phyloP scores from a whole-genome alignment of 2,888 invertebrate species.

The Mythimna albipuncta region DNA sequence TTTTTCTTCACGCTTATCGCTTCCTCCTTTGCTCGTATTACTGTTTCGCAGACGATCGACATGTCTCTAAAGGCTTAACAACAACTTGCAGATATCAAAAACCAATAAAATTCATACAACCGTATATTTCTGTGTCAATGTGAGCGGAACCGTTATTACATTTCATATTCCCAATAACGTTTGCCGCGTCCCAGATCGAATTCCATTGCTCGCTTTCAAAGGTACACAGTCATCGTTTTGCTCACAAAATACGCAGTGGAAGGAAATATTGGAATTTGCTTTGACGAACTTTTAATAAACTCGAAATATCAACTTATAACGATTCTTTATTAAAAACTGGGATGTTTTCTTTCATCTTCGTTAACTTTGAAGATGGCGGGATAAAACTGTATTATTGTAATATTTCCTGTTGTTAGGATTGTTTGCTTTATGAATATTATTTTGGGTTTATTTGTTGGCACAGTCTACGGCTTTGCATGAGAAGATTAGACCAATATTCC shows the following conservation, averaged over 20 bases:
- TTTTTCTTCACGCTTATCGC: too few species aligned
- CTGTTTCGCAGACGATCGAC: too few species aligned
- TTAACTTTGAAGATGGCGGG: conserved; percentile 36
- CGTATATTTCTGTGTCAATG: not conserved
- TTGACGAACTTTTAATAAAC: conserved; percentile 55
- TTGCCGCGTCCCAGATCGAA: conserved; percentile 18
- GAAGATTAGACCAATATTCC: not conserved
- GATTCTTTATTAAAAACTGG: conserved; percentile 39
- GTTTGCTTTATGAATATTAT: conserved; percentile 27
- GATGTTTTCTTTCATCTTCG: conserved; percentile 30
- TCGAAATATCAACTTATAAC: conserved; percentile 45
- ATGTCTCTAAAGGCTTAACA: too few species aligned
- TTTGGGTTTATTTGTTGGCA: conserved; percentile 11
- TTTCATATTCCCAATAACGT: conserved; percentile 12
- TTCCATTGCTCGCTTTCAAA: conserved; percentile 32
- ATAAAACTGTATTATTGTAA: conserved; percentile 12
- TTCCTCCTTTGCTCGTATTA: too few species aligned
- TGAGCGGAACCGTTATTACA: conserved; percentile 14
- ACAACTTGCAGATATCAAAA: not conserved
- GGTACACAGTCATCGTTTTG: conserved; percentile 37
- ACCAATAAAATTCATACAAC: conserved; percentile 2
- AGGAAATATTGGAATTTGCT: conserved; percentile 38
- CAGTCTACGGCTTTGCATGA: not conserved
- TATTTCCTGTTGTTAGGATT: conserved; percentile 20
- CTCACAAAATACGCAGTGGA: conserved; percentile 27